Percentiles rank a stretch among this genome's conserved stretches.
Evolutionary conservation across 2,113 vertebrate species (phyloP).

Genomic region (Erythrolamprus reginae): DNA sequence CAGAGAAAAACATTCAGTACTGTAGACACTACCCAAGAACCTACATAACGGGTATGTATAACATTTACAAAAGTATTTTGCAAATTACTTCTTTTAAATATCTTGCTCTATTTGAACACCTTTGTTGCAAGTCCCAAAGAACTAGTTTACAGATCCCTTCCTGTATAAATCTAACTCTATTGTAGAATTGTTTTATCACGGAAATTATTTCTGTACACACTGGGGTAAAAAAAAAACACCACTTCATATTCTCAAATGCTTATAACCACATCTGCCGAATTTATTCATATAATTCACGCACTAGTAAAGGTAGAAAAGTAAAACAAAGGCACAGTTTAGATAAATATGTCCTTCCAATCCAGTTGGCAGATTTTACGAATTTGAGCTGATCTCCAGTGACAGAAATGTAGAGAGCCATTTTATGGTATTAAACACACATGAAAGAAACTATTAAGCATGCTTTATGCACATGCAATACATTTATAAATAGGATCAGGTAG

Average conservation of each 20-base stretch:
- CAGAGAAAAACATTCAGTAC: no score
- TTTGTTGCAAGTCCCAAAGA: not conserved
- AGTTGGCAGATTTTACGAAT: not conserved
- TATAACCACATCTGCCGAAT: not conserved
- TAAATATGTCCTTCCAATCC: not conserved
- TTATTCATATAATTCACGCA: not conserved
- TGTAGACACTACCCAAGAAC: not conserved
- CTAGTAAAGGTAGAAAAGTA: not conserved
- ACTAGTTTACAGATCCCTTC: not conserved
- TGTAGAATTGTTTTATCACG: not conserved
- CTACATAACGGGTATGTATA: not conserved
- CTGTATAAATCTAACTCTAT: not conserved
- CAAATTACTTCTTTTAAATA: not conserved
- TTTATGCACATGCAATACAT: not conserved
- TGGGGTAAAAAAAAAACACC: not conserved
- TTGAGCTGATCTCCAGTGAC: not conserved
- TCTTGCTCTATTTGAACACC: not conserved
- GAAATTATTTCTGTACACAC: not conserved
- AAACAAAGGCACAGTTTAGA: not conserved
- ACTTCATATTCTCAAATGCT: not conserved
- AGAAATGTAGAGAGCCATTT: not conserved
- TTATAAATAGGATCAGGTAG: slow-evolving; percentile 37
- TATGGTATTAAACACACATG: slow-evolving; percentile 17
- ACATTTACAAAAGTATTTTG: not conserved
- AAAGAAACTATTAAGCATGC: slow-evolving; percentile 49